phyloP scores from a whole-genome alignment of 2,797 vertebrate genomes.

The Halcyon leucocephala region DNA sequence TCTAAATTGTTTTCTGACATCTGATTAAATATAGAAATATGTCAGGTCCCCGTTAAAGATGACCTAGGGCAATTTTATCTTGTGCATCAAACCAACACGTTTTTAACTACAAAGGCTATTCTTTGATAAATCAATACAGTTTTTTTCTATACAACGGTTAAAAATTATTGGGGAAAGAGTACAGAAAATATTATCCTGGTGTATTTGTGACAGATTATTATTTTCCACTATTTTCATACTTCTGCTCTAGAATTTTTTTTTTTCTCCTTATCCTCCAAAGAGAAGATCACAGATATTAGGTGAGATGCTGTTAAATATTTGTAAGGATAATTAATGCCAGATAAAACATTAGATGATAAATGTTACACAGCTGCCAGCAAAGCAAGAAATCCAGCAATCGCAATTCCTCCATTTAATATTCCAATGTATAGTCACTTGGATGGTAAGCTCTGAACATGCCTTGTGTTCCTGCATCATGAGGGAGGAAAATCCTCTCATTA shows the following conservation, averaged over 20 bases:
- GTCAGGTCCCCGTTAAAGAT: conserved; percentile 9
- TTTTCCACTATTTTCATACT: background rate
- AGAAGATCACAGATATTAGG: background rate
- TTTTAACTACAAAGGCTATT: background rate
- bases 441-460: background rate
- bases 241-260: background rate
- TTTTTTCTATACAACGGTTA: background rate
- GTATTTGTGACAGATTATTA: background rate
- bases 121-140: conserved; percentile 3
- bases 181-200: background rate
- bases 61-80: conserved; percentile 17
- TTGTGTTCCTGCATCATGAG: background rate
- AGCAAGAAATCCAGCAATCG: background rate
- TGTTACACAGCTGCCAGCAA: background rate
- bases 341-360: background rate
- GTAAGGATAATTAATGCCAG: background rate
- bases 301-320: background rate
- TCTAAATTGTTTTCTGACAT: conserved; percentile 8
- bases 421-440: background rate
- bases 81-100: background rate
- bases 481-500: conserved; percentile 48
- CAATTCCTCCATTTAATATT: background rate
- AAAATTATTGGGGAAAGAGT: background rate
- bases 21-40: conserved; percentile 7
- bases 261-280: background rate